phyloP scores from a whole-genome alignment of 2,113 vertebrate species.

The Theristicus caerulescens region DNA sequence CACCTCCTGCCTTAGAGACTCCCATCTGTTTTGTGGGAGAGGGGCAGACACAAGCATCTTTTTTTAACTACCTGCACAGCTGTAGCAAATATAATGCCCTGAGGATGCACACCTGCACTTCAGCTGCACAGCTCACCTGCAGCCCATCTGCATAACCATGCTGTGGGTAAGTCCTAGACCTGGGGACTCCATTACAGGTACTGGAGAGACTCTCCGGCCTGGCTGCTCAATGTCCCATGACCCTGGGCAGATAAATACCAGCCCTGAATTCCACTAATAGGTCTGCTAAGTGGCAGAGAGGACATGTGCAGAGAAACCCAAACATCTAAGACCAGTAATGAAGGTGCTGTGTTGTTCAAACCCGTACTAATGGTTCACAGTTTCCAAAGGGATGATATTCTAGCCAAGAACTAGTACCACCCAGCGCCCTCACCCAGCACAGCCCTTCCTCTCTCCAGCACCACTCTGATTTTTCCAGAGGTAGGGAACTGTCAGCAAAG shows the following conservation, averaged over 20 bases:
- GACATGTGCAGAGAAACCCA: rapidly evolving
- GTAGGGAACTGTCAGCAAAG: not conserved
- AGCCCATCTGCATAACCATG: no score
- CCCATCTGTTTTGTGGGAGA: rapidly evolving
- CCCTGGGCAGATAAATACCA: rapidly evolving
- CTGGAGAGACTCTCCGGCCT: no score
- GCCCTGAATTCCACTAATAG: no score
- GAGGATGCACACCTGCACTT: not conserved
- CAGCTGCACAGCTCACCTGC: not conserved
- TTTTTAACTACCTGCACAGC: not conserved
- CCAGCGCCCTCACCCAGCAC: not conserved
- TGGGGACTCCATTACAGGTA: not conserved
- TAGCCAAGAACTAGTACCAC: not conserved
- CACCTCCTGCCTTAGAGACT: not conserved
- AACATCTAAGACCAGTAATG: not conserved
- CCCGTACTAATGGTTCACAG: rapidly evolving
- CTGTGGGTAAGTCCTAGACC: not conserved
- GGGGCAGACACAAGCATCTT: rapidly evolving
- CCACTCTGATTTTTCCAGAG: not conserved
- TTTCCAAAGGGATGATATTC: not conserved
- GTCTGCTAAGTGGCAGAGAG: not conserved
- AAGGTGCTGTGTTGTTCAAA: not conserved
- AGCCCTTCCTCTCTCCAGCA: not conserved
- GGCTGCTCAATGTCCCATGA: rapidly evolving
- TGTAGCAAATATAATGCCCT: not conserved